Base-by-base conservation (phyloP, 2,797 vertebrate genomes). In the Octomys mimax region DNA sequence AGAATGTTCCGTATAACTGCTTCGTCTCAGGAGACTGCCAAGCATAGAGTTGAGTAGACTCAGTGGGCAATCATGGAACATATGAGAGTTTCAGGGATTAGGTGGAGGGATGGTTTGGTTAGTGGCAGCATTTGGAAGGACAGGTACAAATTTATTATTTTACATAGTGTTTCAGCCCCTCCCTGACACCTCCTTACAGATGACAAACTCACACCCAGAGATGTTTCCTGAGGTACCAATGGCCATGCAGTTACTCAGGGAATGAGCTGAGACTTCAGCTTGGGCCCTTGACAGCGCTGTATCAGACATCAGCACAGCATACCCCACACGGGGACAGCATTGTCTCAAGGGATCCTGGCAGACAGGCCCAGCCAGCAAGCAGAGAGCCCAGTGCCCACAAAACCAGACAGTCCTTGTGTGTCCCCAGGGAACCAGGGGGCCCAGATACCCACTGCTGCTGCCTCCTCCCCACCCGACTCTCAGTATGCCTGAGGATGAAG, bases 201-300 rank as follows among this genome's bases (percentile, higher is more conserved):
- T 46, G 62, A 87, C 62, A 88, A 59, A 54, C 5, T 46, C 42
- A 49, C n/a, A 33, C 26, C 62, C 19, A 24, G 84, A 91, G 79
- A 75, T 19, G 8, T 86, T 57, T 82, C n/a, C 10, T 33, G 24
- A 61, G 9, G 36, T 26, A 16, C 14, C 66, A 7, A 12, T 0
- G 12, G 68, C 16, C 57, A 36, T 33, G 4, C 8, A 33, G 52
- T 46, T 84, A 79, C 12, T 31, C 68, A 82, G 64, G 39, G 62
- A 42, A 31, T 16, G 84, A 66, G 31, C 59, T 42, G 49, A 59
- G 77, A 83, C 33, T 84, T 71, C 26, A 93, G 81, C 70, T 70
- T 61, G 28, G 5, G 5, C 71, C 19, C n/a, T 73, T 8, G 2
- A 39, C n/a, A 70, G 8, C 6, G 64, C 28, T 5, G 0, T 28